Evolutionary conservation across 1,140 invertebrate species (phyloP).

Genomic region (Habropoda laboriosa): DNA sequence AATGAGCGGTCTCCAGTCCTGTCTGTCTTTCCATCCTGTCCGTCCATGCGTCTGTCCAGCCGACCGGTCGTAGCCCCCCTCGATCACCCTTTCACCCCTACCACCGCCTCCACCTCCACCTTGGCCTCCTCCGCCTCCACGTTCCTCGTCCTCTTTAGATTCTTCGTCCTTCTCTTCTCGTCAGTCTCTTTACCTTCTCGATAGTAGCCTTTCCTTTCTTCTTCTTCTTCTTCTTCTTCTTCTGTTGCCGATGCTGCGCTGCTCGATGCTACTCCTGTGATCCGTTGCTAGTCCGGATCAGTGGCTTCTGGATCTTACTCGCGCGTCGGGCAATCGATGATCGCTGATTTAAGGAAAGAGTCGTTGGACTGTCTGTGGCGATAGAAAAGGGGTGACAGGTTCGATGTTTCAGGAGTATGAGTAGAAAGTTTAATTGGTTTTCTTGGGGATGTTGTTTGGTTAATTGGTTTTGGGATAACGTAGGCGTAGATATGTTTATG

Average conservation of each 20-base stretch:
- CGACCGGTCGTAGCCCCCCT: slow-evolving; percentile 61
- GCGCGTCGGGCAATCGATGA: slow-evolving; percentile 5
- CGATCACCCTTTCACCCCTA: slow-evolving; percentile 45
- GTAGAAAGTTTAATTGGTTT: no score
- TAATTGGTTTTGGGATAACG: no score
- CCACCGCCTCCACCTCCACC: slow-evolving; percentile 33
- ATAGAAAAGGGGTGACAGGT: no score
- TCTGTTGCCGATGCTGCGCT: neutral
- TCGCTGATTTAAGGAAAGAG: slow-evolving; percentile 11
- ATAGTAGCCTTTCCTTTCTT: neutral
- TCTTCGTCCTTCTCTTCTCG: neutral
- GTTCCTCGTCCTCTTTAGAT: neutral
- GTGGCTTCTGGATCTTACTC: slow-evolving; percentile 11
- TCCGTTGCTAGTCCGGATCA: slow-evolving; percentile 2
- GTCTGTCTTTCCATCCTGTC: slow-evolving; percentile 75
- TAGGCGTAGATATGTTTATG: no score
- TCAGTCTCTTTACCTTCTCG: neutral
- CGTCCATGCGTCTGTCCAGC: slow-evolving; percentile 64
- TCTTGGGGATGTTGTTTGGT: no score
- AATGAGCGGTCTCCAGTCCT: slow-evolving; percentile 79
- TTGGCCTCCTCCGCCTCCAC: slow-evolving; percentile 39
- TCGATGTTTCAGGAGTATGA: no score
- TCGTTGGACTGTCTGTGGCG: neutral
- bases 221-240: neutral
- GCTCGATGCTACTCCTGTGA: neutral